phyloP scores from a whole-genome alignment of 2,797 vertebrate species.

The Pantherophis vulpinus region DNA sequence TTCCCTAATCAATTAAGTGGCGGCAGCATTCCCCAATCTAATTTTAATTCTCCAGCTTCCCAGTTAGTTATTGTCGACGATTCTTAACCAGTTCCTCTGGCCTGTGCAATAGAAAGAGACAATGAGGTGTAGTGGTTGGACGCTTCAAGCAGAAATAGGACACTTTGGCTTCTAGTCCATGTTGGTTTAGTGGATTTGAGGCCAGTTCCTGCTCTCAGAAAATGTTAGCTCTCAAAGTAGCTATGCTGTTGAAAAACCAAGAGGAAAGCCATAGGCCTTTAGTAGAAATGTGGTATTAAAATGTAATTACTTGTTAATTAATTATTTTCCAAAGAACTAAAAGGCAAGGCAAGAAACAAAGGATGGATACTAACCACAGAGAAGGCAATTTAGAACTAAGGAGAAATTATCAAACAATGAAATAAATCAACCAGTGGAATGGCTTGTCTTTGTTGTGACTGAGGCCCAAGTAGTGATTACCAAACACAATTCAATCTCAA shows the following conservation, averaged over 20 bases:
- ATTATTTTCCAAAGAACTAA: too few species aligned
- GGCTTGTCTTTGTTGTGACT: too few species aligned
- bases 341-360: too few species aligned
- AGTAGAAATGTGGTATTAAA: neutral
- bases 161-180: neutral
- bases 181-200: neutral
- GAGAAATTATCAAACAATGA: too few species aligned
- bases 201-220: neutral
- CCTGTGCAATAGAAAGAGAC: neutral
- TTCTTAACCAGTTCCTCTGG: neutral
- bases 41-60: neutral
- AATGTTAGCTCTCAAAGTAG: neutral
- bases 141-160: neutral
- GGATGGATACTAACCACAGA: too few species aligned
- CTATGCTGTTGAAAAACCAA: neutral
- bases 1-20: constrained; percentile 32
- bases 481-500: too few species aligned
- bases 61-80: neutral
- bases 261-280: neutral
- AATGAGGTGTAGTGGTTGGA: neutral
- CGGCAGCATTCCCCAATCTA: neutral
- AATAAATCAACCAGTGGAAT: too few species aligned
- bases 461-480: too few species aligned
- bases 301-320: neutral
- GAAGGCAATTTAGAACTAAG: too few species aligned